Evolutionary conservation across 2,888 invertebrate species (phyloP).

Genomic region (Sinopyrophorus schimmeli): DNA sequence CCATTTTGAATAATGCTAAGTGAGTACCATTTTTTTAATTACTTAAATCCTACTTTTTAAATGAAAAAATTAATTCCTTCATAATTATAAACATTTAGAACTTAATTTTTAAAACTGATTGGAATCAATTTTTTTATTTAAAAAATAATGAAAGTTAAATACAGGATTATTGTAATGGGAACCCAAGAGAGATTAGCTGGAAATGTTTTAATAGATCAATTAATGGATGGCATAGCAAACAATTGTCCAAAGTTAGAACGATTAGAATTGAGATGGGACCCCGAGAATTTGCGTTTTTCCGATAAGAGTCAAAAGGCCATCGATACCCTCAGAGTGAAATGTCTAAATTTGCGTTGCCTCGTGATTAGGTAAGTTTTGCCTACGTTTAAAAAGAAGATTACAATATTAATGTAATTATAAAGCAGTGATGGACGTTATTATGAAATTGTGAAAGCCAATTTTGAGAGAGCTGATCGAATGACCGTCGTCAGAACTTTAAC

Average conservation of each 20-base stretch:
- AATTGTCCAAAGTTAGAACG: slow-evolving; percentile 88
- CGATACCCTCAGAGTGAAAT: slow-evolving; percentile 94
- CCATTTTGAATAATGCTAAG: slow-evolving; percentile 90
- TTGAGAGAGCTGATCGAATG: slow-evolving; percentile 94
- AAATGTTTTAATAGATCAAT: slow-evolving; percentile 96
- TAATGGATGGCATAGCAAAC: slow-evolving; percentile 96
- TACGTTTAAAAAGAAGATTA: neutral
- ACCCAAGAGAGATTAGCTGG: slow-evolving; percentile 95
- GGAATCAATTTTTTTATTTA: too few species aligned
- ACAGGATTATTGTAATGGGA: slow-evolving; percentile 97
- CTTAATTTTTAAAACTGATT: too few species aligned
- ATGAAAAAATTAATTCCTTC: too few species aligned
- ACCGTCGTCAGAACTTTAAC: slow-evolving; percentile 97
- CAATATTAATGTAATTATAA: slow-evolving; percentile 22
- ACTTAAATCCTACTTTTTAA: neutral
- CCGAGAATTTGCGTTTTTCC: slow-evolving; percentile 96
- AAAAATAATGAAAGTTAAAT: too few species aligned
- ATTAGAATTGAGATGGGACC: slow-evolving; percentile 97
- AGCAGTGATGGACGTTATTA: slow-evolving; percentile 96
- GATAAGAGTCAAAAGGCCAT: slow-evolving; percentile 99
- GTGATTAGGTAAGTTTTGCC: slow-evolving; percentile 87
- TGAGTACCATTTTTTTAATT: slow-evolving; percentile 51
- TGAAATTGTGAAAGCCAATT: slow-evolving; percentile 98
- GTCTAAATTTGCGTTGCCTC: slow-evolving; percentile 88
- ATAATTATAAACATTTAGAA: too few species aligned